Evolutionary conservation across 2,888 invertebrate genomes (phyloP).

Genomic region (Coenonympha arcania): DNA sequence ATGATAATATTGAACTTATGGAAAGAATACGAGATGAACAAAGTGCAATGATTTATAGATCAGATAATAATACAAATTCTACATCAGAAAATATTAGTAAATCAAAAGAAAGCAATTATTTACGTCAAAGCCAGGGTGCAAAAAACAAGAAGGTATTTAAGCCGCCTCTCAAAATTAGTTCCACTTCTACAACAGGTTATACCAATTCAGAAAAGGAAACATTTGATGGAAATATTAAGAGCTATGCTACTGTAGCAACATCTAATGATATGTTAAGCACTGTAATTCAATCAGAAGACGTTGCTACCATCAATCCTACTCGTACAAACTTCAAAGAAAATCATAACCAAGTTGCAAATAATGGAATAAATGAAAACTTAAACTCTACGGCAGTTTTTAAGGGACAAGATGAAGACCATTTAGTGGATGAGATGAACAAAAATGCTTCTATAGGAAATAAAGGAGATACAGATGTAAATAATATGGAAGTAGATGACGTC

Average conservation of each 20-base stretch:
- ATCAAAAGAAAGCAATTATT: background rate
- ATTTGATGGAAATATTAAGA: background rate
- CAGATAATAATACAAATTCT: conserved; percentile 1
- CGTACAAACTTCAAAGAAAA: background rate
- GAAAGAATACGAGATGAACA: conserved; percentile 37
- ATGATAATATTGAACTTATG: conserved; percentile 42
- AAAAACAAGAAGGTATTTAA: background rate
- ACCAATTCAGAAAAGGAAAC: conserved; percentile 8
- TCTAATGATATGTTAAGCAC: background rate
- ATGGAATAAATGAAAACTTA: background rate
- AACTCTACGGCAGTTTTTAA: background rate
- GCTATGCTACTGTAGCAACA: background rate
- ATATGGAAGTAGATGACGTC: background rate
- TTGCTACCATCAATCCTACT: background rate
- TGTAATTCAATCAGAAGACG: background rate
- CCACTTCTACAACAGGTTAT: conserved; percentile 10
- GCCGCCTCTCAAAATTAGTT: background rate
- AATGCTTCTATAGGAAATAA: background rate
- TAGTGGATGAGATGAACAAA: background rate
- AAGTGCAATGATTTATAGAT: conserved; percentile 25
- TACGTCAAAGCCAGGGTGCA: background rate
- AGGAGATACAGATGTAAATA: background rate
- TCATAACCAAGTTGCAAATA: too few species aligned
- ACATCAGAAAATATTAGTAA: background rate
- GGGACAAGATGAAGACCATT: background rate